phyloP scores from a whole-genome alignment of 2,888 invertebrate species.

The Anodontia alba region DNA sequence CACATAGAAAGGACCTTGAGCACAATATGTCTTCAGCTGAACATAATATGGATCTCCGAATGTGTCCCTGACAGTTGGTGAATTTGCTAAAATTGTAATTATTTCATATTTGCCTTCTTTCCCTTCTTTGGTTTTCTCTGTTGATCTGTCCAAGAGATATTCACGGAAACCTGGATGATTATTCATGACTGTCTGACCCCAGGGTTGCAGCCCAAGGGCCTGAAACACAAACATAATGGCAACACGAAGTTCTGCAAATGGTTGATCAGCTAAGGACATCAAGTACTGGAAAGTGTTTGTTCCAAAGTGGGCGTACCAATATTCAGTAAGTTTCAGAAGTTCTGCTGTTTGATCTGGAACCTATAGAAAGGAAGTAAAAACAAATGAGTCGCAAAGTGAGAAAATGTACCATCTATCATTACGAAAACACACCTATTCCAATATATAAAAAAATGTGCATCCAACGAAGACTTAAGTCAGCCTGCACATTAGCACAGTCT shows the following conservation, averaged over 20 bases:
- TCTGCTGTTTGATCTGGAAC: slow-evolving; percentile 84
- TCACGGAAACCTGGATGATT: slow-evolving; percentile 91
- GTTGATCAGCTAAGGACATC: slow-evolving; percentile 89
- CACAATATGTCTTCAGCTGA: slow-evolving; percentile 89
- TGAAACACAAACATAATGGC: slow-evolving; percentile 89
- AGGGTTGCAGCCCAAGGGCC: slow-evolving; percentile 89
- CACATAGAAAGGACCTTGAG: slow-evolving; percentile 92
- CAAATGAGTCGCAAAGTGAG: neutral
- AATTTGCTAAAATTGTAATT: slow-evolving; percentile 86
- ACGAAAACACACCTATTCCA: no score
- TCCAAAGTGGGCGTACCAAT: slow-evolving; percentile 88
- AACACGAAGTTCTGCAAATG: slow-evolving; percentile 92
- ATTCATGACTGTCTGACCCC: slow-evolving; percentile 92
- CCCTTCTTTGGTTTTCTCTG: slow-evolving; percentile 89
- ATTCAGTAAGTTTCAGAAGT: slow-evolving; percentile 86
- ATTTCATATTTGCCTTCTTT: slow-evolving; percentile 92
- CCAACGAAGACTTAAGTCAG: neutral
- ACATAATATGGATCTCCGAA: slow-evolving; percentile 88
- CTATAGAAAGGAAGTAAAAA: slow-evolving; percentile 66
- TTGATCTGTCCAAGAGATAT: slow-evolving; percentile 91
- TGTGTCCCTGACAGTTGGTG: slow-evolving; percentile 84
- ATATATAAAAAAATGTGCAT: neutral
- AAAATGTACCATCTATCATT: no score
- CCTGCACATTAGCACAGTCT: no score
- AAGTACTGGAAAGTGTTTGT: slow-evolving; percentile 88